Evolutionary conservation across 1,140 invertebrate species (phyloP), one percentile per base, ranked within the genome.

Genomic region (Apis cerana): DNA sequence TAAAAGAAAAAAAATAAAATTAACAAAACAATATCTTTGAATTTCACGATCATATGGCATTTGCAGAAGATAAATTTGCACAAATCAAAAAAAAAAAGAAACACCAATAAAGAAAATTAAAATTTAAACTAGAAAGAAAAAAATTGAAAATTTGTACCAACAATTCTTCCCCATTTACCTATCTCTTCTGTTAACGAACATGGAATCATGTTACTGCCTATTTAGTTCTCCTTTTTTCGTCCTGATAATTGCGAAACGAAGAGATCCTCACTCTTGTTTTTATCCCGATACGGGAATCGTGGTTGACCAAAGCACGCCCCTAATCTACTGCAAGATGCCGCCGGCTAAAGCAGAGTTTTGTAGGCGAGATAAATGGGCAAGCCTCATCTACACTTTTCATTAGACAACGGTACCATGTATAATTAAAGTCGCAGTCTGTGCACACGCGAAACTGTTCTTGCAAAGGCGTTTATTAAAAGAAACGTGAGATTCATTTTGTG

Each of bases 381-480:
- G 48, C 2, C 48, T 54, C 61, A 21, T 52, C 48, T 64, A 75
- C 48, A 75, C 61, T 75, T 65, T 75, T 75, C 61, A 52, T 75
- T 62, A 75, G 23, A 75, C 74, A 33, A 33, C 74, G 17, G 59
- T 33, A 52, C 48, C 23, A 64, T 54, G 74, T 75, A 75, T 64
- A 75, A 75, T 64, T 75, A 75, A 75, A 75, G n/a, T 75, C 7
- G 61, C 61, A 21, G 48, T 15, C 74, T 27, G 48, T 54, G 12
- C 61, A 52, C 21, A 54, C 21, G 61, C 48, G 11, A 64, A 21
- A 19, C 23, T 52, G 48, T 64, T 64, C 19, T 33, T 75, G 61
- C 59, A 64, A n/a, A 75, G 50, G 61, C 61, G 52, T 75, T 75
- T 75, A 75, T 75, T 75, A 75, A 62, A 62, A 62, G 43, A 75